Evolutionary conservation across 2,797 vertebrate genomes (phyloP), one percentile per base, ranked within the genome.

Genomic region (Odontamblyopus rebecca): DNA sequence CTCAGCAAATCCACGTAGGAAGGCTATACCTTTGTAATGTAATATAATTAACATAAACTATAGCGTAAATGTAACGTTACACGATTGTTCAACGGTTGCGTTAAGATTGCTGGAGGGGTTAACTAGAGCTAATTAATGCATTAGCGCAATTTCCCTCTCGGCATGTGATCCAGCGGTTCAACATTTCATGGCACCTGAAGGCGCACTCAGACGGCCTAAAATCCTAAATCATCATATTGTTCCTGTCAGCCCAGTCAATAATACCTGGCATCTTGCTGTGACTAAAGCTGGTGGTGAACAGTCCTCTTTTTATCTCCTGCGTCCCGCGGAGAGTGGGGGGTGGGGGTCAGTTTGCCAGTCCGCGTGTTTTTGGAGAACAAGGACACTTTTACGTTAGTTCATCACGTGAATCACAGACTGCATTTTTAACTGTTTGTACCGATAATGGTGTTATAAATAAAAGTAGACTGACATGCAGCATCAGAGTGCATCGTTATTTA

Each of bases 191-290:
- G 23, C 77, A 72, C 80, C 77, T 70, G 8, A 54, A 68, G 74
- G 77, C 74, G 73, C 38, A 32, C 0, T 13, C 35, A 16, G 27
- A 56, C 27, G 30, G 63, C 48, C 38, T 18, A 38, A 56, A 59
- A n/a, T n/a, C 32, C 80, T 83, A 73, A 77, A 74, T 77, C 78
- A 77, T 79, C 74, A 85, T 56, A 82, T 77, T 82, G 85, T 84
- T 77, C 69, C 74, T 69, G 75, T 71, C 70, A 65, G 61, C 77
- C 65, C 38, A 19, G 77, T 82, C 83, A 68, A 82, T 88, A 86
- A 77, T 2, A 64, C 53, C 41, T 68, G 44, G 19, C 44, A 23
- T 74, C 87, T 68, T 67, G 85, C 88, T 87, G 88, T 30, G 86
- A 74, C 77, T 69, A 68, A 35, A 65, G 67, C 75, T 63, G 19